Evolutionary conservation across 2,888 invertebrate genomes (phyloP).

Genomic region (Tortricodes alternella): DNA sequence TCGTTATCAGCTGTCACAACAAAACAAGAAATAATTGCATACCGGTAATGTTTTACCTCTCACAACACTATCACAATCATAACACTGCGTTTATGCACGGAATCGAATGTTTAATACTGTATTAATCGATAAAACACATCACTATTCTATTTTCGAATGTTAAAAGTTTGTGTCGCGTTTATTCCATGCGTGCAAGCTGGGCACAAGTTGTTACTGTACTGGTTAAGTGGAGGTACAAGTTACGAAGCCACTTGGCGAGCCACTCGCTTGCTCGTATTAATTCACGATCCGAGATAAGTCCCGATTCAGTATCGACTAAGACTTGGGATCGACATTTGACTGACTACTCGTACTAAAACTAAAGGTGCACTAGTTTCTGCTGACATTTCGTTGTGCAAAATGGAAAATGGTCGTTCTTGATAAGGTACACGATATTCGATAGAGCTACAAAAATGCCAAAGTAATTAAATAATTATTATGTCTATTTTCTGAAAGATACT

Average conservation of each 20-base stretch:
- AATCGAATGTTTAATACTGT: slow-evolving; percentile 6
- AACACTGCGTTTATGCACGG: slow-evolving; percentile 33
- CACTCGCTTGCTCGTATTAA: slow-evolving; percentile 56
- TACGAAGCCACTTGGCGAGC: slow-evolving; percentile 40
- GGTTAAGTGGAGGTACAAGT: slow-evolving; percentile 37
- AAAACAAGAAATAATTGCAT: slow-evolving; percentile 34
- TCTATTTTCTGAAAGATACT: no score
- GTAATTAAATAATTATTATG: no score
- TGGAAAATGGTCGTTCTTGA: no score
- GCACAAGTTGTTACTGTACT: slow-evolving; percentile 66
- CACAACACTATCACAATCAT: slow-evolving; percentile 46
- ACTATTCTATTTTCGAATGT: slow-evolving; percentile 37
- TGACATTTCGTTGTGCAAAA: no score
- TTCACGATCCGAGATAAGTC: slow-evolving; percentile 63
- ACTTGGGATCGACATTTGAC: slow-evolving; percentile 25
- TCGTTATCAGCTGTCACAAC: slow-evolving; percentile 34
- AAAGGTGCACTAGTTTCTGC: no score
- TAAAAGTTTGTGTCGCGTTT: slow-evolving; percentile 28
- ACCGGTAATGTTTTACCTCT: slow-evolving; percentile 41
- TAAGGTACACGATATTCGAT: no score
- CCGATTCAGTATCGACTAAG: slow-evolving; percentile 28
- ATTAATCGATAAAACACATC: slow-evolving; percentile 32
- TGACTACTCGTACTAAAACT: no score
- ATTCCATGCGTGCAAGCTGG: slow-evolving; percentile 58
- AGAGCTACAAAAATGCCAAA: no score